Conservation (phyloP, 2,113 vertebrate genomes). For the Daboia siamensis region DNA sequence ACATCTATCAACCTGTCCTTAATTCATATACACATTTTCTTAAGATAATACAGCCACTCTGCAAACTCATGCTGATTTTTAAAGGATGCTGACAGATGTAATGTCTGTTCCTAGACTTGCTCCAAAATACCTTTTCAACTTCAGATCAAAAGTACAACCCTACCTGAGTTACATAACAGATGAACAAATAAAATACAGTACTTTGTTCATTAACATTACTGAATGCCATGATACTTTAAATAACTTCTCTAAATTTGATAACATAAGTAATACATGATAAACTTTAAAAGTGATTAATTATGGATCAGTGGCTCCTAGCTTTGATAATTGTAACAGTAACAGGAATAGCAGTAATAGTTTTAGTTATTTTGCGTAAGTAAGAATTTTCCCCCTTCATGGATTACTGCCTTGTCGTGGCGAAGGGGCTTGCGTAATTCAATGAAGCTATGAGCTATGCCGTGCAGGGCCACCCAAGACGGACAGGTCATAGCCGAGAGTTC, state of each 20-base stretch:
- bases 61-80: not conserved
- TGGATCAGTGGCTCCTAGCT: not conserved
- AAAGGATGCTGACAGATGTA: not conserved
- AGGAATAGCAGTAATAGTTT: not conserved
- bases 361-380: not conserved
- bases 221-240: not conserved
- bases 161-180: not conserved
- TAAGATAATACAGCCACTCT: not conserved
- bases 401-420: no score
- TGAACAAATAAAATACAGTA: not conserved
- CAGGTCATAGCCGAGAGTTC: no score
- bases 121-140: not conserved
- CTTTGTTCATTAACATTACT: not conserved
- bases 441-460: no score
- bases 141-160: not conserved
- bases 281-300: not conserved
- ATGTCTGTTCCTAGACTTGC: not conserved
- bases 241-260: not conserved
- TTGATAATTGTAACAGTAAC: not conserved
- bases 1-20: not conserved
- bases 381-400: no score
- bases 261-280: not conserved
- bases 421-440: no score
- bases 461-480: no score
- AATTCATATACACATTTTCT: not conserved